Conservation (phyloP, 2,113 vertebrate genomes). For the Zingel zingel region DNA sequence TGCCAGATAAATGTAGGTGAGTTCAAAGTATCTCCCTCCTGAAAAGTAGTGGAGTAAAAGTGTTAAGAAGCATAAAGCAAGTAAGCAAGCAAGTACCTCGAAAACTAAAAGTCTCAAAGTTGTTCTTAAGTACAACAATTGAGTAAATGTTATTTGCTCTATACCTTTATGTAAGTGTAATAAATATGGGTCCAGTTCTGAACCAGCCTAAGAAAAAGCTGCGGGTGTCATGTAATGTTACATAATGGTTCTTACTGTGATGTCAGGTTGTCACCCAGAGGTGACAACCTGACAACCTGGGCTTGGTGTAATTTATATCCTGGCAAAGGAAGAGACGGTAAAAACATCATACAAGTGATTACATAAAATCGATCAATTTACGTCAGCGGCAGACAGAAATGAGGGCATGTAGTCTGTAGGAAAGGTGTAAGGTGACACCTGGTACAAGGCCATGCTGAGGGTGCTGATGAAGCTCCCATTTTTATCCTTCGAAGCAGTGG, state of each 20-base stretch:
- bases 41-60: no score
- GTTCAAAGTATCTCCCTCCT: no score
- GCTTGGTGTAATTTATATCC: no score
- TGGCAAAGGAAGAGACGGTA: no score
- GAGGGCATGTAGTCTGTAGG: background rate
- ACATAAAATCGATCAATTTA: slow-evolving; percentile 12
- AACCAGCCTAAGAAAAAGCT: slow-evolving; percentile 6
- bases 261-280: slow-evolving; percentile 68
- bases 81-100: no score
- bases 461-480: slow-evolving; percentile 85
- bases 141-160: background rate
- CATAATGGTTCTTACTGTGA: slow-evolving; percentile 74
- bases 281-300: no score
- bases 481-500: slow-evolving; percentile 81
- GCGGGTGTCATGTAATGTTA: background rate
- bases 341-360: no score
- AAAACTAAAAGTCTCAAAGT: no score
- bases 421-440: slow-evolving; percentile 35
- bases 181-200: background rate
- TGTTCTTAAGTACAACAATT: background rate
- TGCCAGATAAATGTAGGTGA: no score
- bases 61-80: no score
- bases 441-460: slow-evolving; percentile 78
- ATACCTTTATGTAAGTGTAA: background rate
- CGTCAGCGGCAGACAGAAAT: background rate